A percentile compares a stretch with the other conserved stretches of the same genome.
phyloP scores from a whole-genome alignment of 2,888 invertebrate species.

The Alsophila aescularia region DNA sequence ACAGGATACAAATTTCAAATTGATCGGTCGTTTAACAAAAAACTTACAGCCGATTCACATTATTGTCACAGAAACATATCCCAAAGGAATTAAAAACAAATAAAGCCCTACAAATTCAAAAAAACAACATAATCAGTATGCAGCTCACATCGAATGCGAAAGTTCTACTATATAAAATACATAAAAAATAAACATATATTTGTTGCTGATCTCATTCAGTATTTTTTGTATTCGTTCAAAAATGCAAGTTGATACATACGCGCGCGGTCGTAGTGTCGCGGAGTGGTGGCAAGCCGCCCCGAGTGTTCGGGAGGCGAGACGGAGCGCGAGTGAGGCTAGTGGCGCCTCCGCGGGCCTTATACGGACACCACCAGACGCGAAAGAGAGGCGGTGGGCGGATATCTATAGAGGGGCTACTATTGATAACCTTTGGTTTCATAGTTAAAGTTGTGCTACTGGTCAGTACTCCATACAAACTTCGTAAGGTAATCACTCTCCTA shows the following conservation, averaged over 20 bases:
- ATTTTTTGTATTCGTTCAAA: constrained; percentile 2
- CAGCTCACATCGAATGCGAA: no score
- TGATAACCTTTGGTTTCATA: no score
- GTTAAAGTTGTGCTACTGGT: no score
- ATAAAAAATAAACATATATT: no score
- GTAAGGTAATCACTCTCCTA: no score
- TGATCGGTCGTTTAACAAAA: not conserved
- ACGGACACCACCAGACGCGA: constrained; percentile 59
- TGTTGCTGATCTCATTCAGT: no score
- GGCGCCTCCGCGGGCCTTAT: constrained; percentile 67
- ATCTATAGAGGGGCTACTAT: constrained; percentile 46
- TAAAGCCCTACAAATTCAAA: not conserved
- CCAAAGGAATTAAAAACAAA: not conserved
- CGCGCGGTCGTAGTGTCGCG: constrained; percentile 67
- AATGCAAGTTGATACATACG: constrained; percentile 63
- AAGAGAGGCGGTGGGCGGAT: constrained; percentile 65
- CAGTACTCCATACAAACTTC: no score
- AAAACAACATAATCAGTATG: not conserved
- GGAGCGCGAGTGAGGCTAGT: constrained; percentile 66
- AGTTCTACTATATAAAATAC: no score
- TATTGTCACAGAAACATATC: not conserved
- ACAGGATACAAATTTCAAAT: not conserved
- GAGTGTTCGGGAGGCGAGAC: constrained; percentile 69
- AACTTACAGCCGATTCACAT: not conserved
- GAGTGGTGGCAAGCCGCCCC: constrained; percentile 57